A percentile compares a stretch with the other conserved stretches of the same genome.
Evolutionary conservation across 2,888 invertebrate species (phyloP).

Genomic region (Choreutis nemorana): DNA sequence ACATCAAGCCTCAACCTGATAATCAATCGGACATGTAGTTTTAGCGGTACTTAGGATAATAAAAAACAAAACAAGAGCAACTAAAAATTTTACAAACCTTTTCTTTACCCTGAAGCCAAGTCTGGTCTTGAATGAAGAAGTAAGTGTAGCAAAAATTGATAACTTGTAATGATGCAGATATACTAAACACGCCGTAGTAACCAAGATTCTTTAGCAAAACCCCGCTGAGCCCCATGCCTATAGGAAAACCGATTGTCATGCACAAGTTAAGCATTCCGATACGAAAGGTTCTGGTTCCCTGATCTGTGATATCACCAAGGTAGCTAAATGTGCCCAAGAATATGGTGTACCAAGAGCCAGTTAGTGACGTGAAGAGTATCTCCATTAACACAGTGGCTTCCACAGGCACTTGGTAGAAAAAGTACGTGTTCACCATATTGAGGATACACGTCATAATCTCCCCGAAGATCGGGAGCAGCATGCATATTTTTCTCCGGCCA

Average conservation of each 20-base stretch:
- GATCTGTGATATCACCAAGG: slow-evolving; percentile 65
- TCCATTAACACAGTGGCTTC: slow-evolving; percentile 63
- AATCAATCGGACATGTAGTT: too few species aligned
- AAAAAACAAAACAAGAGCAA: too few species aligned
- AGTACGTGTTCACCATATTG: slow-evolving; percentile 62
- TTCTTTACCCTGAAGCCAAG: slow-evolving; percentile 43
- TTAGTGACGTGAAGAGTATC: slow-evolving; percentile 56
- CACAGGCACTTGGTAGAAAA: slow-evolving; percentile 60
- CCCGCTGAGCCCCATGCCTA: slow-evolving; percentile 53
- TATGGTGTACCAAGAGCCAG: slow-evolving; percentile 67
- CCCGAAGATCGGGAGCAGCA: slow-evolving; percentile 64
- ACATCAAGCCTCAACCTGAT: too few species aligned
- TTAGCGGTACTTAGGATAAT: too few species aligned
- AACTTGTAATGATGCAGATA: slow-evolving; percentile 42
- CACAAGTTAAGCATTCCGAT: slow-evolving; percentile 62
- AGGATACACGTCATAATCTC: slow-evolving; percentile 58
- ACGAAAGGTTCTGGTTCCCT: slow-evolving; percentile 65
- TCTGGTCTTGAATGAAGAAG: slow-evolving; percentile 47
- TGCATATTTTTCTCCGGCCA: slow-evolving; percentile 65
- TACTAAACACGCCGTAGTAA: slow-evolving; percentile 60
- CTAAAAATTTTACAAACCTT: slow-evolving; percentile 34
- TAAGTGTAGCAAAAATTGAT: slow-evolving; percentile 52
- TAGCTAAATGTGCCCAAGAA: slow-evolving; percentile 68
- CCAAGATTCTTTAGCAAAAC: slow-evolving; percentile 43
- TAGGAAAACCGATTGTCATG: slow-evolving; percentile 55